Conservation (phyloP, 2,797 vertebrate genomes). For the Anabas testudineus region DNA sequence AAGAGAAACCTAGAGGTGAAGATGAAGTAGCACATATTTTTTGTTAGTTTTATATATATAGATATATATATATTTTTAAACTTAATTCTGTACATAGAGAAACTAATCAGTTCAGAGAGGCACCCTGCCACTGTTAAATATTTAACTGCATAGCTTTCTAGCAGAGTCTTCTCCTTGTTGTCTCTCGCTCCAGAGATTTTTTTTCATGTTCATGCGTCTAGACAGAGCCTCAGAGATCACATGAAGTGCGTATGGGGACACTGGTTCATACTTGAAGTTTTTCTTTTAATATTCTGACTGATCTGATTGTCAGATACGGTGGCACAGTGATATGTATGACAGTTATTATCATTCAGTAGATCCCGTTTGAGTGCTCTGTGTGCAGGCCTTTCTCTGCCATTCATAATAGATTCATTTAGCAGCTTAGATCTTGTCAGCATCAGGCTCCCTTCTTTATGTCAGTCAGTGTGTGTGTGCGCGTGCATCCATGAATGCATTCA, state of each 20-base stretch:
- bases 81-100: neutral
- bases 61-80: too few species aligned
- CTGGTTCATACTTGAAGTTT: slow-evolving; percentile 19
- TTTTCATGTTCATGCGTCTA: slow-evolving; percentile 40
- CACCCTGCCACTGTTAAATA: slow-evolving; percentile 35
- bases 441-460: slow-evolving; percentile 46
- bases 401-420: slow-evolving; percentile 70
- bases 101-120: slow-evolving; percentile 8
- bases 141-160: slow-evolving; percentile 24
- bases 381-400: slow-evolving; percentile 45
- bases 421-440: slow-evolving; percentile 67
- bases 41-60: neutral
- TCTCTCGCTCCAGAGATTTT: slow-evolving; percentile 18
- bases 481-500: slow-evolving; percentile 33
- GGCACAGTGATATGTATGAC: slow-evolving; percentile 37
- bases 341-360: slow-evolving; percentile 41
- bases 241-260: slow-evolving; percentile 17
- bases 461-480: slow-evolving; percentile 20
- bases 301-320: slow-evolving; percentile 49
- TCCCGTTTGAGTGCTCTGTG: slow-evolving; percentile 31
- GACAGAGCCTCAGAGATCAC: slow-evolving; percentile 49
- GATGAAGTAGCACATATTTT: neutral
- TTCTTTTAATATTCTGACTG: slow-evolving; percentile 43
- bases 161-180: neutral
- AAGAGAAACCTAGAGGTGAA: neutral